phyloP scores from a whole-genome alignment of 2,888 invertebrate genomes.

The Leptopilina myrica region DNA sequence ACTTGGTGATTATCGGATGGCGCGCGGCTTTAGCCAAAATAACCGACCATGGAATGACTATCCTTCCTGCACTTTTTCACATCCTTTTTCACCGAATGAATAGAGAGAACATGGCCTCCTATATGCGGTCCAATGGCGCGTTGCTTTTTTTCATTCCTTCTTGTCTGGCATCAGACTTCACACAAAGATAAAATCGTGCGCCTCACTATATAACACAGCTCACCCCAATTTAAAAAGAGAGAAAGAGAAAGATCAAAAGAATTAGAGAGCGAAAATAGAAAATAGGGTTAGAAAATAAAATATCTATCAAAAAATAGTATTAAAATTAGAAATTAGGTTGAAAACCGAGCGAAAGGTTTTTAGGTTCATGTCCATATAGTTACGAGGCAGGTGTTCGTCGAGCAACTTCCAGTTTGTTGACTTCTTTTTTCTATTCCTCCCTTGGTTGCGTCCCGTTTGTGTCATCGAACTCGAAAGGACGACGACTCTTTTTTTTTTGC shows the following conservation, averaged over 20 bases:
- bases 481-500: slow-evolving; percentile 20
- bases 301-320: not conserved
- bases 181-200: slow-evolving; percentile 37
- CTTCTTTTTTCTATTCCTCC: slow-evolving; percentile 35
- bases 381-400: slow-evolving; percentile 20
- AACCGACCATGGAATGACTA: slow-evolving; percentile 32
- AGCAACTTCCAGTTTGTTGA: slow-evolving; percentile 36
- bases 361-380: slow-evolving; percentile 25
- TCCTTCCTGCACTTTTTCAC: slow-evolving; percentile 19
- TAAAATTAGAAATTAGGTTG: slow-evolving; percentile 3
- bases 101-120: slow-evolving; percentile 22
- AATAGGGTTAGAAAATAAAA: not conserved
- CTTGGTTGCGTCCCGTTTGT: slow-evolving; percentile 26
- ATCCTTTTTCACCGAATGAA: slow-evolving; percentile 31
- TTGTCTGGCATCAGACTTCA: slow-evolving; percentile 29
- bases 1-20: slow-evolving; percentile 35
- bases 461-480: slow-evolving; percentile 39
- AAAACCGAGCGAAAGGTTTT: not conserved
- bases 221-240: not conserved
- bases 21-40: slow-evolving; percentile 17
- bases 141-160: slow-evolving; percentile 34
- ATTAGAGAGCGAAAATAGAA: not conserved
- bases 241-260: not conserved
- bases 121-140: slow-evolving; percentile 3
- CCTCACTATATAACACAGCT: not conserved